Base-by-base conservation (phyloP, 2,888 invertebrate species). In the Machimus atricapillus region DNA sequence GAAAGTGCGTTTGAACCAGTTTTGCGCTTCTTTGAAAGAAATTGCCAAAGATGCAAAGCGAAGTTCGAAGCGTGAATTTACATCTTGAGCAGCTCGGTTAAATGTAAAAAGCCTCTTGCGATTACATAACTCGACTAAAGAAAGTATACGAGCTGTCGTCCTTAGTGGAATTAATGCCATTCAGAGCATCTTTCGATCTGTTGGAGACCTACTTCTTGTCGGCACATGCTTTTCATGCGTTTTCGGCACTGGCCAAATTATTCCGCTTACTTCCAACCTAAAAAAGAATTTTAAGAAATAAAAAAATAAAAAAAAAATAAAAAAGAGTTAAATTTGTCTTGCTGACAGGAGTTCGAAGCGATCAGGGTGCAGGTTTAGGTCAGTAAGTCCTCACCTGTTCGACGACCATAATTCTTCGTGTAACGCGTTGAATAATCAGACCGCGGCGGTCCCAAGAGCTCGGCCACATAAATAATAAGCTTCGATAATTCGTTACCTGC, bases 1-100 rank as follows among this genome's bases (percentile, higher is more conserved):
- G 81, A 81, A 52, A 81, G 81, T 52, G 81, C 43, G 56, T 52
- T 81, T 81, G 81, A 81, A 81, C 81, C 81, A 81, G 81, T 81
- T 81, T 81, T 31, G 81, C 81, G 43, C 27, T 46, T 81, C 31
- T 81, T 81, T 81, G 52, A 52, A 52, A 56, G 81, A 81, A 81
- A 81, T 81, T 46, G 52, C 81, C 56, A 81, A 81, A 78, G 78
- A 16, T 56, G 81, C 46, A 76, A 76, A 27, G 9, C 43, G 76
- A 37, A 16, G 78, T 43, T 78, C 4, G 78, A 23, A 2, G 46
- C 9, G 66, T 2, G 8, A 66, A 23, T 66, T 66, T 66, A 66
- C 66, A 19, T 12, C 37, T n/a, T 19, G 43, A n/a, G n/a, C 76
- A 37, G 73, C 9, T 40, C 77, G 40, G 16, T n/a, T 77, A 52